A percentile compares a stretch with the other conserved stretches of the same genome.
These are phyloP conservation scores for Orthosia incerta DNA, from an alignment of 2,888 invertebrate species.

Conservation along the genomic window DNA sequence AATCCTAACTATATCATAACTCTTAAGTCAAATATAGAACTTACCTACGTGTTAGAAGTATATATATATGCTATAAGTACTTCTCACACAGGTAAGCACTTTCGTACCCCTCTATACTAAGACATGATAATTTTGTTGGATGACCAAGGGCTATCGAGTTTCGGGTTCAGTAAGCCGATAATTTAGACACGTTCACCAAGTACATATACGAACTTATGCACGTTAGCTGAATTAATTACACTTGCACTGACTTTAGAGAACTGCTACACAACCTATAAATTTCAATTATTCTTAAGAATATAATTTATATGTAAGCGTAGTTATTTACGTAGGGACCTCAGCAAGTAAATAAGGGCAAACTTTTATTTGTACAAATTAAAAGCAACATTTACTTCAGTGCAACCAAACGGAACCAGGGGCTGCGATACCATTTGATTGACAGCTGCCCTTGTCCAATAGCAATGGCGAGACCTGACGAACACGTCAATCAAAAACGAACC, in stretches of 20 bases:
- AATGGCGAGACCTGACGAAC: slow-evolving; percentile 94
- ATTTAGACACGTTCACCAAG: slow-evolving; percentile 76
- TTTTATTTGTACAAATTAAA: slow-evolving; percentile 53
- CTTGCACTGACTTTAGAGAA: slow-evolving; percentile 48
- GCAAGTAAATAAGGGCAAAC: slow-evolving; percentile 41
- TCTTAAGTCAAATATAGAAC: neutral
- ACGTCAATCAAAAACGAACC: slow-evolving; percentile 93
- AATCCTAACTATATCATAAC: no score
- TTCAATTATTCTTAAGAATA: slow-evolving; percentile 31
- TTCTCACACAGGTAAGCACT: slow-evolving; percentile 57
- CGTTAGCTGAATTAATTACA: slow-evolving; percentile 58
- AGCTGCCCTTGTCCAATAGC: slow-evolving; percentile 95
- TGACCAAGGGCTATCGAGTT: slow-evolving; percentile 88
- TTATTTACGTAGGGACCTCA: neutral
- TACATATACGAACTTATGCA: slow-evolving; percentile 60
- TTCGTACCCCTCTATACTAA: slow-evolving; percentile 65
- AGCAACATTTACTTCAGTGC: slow-evolving; percentile 68
- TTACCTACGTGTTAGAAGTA: neutral
- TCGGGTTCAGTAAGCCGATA: slow-evolving; percentile 86
- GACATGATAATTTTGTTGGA: slow-evolving; percentile 74
- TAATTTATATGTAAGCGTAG: neutral
- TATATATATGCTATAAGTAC: no score
- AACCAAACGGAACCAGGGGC: slow-evolving; percentile 86
- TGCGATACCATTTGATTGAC: slow-evolving; percentile 93
- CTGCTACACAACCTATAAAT: slow-evolving; percentile 25